A percentile compares a stretch with the other conserved stretches of the same genome.
Conservation (phyloP, 2,797 vertebrate species). For the Antennarius maculatus region DNA sequence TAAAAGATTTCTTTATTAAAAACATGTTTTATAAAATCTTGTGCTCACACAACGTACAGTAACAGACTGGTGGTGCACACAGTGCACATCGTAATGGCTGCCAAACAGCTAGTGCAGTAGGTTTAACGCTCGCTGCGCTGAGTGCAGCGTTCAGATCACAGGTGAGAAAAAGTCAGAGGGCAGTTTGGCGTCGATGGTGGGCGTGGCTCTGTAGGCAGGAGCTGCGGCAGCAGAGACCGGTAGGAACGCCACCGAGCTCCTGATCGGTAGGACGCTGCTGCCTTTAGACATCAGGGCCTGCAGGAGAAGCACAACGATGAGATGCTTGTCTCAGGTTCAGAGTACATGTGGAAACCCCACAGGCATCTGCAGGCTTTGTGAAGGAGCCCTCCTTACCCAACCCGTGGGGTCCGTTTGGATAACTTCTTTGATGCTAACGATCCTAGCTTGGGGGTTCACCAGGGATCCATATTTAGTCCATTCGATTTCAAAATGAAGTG, state of each 20-base stretch:
- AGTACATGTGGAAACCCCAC: not conserved
- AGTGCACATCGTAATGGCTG: not conserved
- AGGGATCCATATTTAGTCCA: constrained; percentile 94
- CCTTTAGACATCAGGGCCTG: constrained; percentile 58
- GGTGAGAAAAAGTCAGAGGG: constrained; percentile 95
- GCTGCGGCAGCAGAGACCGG: constrained; percentile 85
- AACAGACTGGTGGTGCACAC: not conserved
- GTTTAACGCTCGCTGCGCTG: too few species aligned
- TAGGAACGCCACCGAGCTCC: constrained; percentile 84
- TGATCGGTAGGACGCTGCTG: constrained; percentile 71
- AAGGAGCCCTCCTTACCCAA: constrained; percentile 78
- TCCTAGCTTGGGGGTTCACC: constrained; percentile 90
- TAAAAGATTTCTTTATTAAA: constrained; percentile 24
- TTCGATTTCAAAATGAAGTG: constrained; percentile 85
- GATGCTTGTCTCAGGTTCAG: not conserved
- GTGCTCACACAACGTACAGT: constrained; percentile 32
- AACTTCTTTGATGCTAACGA: constrained; percentile 84
- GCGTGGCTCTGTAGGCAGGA: constrained; percentile 87
- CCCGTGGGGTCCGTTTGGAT: constrained; percentile 77
- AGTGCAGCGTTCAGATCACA: constrained; percentile 79
- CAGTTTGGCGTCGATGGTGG: constrained; percentile 88
- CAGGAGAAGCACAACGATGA: not conserved
- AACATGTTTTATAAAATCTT: constrained; percentile 10
- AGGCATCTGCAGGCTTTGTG: not conserved
- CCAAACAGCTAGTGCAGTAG: not conserved